A percentile compares a stretch with the other conserved stretches of the same genome.
phyloP scores from a whole-genome alignment of 2,888 invertebrate genomes.

The Hirtodrosophila confusa region DNA sequence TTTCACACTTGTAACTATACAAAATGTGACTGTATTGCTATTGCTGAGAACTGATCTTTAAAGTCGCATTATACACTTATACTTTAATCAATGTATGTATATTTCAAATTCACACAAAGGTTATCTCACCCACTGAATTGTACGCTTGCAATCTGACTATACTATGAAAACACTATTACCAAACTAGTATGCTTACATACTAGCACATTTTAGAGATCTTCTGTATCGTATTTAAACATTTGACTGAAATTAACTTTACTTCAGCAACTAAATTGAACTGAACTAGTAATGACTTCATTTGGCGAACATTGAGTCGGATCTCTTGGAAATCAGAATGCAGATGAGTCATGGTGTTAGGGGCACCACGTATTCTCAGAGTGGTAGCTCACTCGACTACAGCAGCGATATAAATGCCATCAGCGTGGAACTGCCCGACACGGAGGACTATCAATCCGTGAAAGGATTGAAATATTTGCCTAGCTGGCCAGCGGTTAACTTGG shows the following conservation, averaged over 20 bases:
- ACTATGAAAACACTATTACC: too few species aligned
- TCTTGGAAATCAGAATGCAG: slow-evolving; percentile 23
- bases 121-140: slow-evolving; percentile 31
- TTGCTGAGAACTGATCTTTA: slow-evolving; percentile 1
- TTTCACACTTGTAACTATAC: neutral
- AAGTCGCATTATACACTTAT: neutral
- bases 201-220: too few species aligned
- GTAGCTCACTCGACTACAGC: slow-evolving; percentile 76
- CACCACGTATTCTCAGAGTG: slow-evolving; percentile 63
- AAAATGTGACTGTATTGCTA: neutral
- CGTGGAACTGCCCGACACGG: slow-evolving; percentile 71
- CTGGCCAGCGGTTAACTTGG: slow-evolving; percentile 91
- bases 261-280: neutral
- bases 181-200: too few species aligned
- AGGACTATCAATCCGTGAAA: slow-evolving; percentile 86
- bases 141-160: neutral
- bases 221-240: too few species aligned
- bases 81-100: neutral
- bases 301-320: neutral
- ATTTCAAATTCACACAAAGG: slow-evolving; percentile 16
- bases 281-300: slow-evolving; percentile 1
- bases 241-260: too few species aligned
- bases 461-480: slow-evolving; percentile 87
- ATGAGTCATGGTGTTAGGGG: slow-evolving; percentile 36
- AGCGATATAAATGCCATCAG: slow-evolving; percentile 82